These are phyloP conservation scores for Meda fulgida DNA, from an alignment of 2,797 vertebrate genomes.

Conservation along the genomic window DNA sequence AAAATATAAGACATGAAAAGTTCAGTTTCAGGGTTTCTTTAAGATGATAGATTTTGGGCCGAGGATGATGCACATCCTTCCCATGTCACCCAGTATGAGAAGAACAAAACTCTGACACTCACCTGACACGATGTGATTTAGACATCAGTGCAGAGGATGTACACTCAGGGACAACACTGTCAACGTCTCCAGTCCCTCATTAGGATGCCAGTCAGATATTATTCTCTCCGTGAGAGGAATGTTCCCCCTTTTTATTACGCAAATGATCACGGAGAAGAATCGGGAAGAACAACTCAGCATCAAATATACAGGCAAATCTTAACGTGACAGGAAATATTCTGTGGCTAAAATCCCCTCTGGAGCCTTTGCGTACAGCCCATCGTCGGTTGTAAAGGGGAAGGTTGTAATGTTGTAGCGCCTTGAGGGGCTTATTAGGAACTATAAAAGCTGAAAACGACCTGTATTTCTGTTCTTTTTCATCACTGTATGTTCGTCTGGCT, in stretches of 20 bases:
- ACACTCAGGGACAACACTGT: constrained; percentile 64
- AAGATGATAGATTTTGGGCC: neutral
- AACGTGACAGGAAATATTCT: constrained; percentile 61
- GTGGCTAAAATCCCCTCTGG: constrained; percentile 50
- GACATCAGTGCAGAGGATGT: constrained; percentile 51
- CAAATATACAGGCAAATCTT: constrained; percentile 75
- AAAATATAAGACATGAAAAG: neutral
- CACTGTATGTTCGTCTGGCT: constrained; percentile 63
- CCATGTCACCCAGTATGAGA: constrained; percentile 42
- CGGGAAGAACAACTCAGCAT: constrained; percentile 67
- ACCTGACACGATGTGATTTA: constrained; percentile 59
- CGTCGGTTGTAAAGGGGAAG: constrained; percentile 75
- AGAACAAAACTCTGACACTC: constrained; percentile 42
- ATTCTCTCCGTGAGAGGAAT: constrained; percentile 61
- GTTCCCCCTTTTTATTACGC: constrained; percentile 68
- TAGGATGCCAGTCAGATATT: constrained; percentile 71
- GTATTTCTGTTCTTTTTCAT: constrained; percentile 80
- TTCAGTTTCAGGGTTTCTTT: neutral
- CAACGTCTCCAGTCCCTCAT: constrained; percentile 64
- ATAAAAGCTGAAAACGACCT: constrained; percentile 80
- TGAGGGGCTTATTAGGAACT: constrained; percentile 79
- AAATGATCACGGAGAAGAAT: constrained; percentile 68
- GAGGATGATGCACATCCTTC: constrained; percentile 29
- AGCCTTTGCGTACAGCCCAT: constrained; percentile 67
- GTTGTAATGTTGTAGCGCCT: constrained; percentile 77